Conservation (phyloP, 92 coral and sea anemone species). For the Muricea muricata region DNA sequence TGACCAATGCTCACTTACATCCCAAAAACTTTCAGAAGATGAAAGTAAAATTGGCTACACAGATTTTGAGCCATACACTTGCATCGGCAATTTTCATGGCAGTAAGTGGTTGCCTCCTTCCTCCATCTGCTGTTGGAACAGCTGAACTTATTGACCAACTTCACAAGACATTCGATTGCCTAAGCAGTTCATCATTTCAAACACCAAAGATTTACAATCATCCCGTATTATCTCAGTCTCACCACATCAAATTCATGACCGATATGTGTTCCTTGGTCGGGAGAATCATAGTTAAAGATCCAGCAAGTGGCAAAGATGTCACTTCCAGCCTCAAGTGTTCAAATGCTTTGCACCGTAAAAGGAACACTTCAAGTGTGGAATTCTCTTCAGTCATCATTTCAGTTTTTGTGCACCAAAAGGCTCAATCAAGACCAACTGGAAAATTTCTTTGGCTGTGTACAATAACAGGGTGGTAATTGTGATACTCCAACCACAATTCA, state of each 20-base stretch:
- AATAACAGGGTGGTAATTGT: neutral
- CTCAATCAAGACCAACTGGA: constrained; percentile 41
- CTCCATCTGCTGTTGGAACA: constrained; percentile 11
- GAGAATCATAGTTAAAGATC: neutral
- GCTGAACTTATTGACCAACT: constrained; percentile 13
- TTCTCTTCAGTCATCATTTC: neutral
- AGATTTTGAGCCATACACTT: constrained; percentile 15
- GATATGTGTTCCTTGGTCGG: neutral
- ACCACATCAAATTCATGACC: constrained; percentile 4
- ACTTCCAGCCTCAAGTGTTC: constrained; percentile 5
- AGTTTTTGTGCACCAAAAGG: constrained; percentile 17
- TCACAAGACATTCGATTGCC: neutral
- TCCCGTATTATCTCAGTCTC: constrained; percentile 7
- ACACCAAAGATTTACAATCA: neutral
- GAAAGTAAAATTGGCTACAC: neutral
- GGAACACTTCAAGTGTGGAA: constrained; percentile 1
- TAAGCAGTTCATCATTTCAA: neutral
- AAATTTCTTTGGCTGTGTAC: constrained; percentile 13
- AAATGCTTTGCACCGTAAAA: constrained; percentile 7
- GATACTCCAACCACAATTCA: constrained; percentile 8
- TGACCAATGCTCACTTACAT: neutral
- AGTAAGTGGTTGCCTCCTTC: neutral
- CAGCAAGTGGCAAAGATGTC: neutral
- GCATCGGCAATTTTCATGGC: constrained; percentile 6
- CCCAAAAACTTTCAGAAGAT: neutral